Conservation (phyloP, 2,797 vertebrate species). For the Hyperoplus lanceolatus region DNA sequence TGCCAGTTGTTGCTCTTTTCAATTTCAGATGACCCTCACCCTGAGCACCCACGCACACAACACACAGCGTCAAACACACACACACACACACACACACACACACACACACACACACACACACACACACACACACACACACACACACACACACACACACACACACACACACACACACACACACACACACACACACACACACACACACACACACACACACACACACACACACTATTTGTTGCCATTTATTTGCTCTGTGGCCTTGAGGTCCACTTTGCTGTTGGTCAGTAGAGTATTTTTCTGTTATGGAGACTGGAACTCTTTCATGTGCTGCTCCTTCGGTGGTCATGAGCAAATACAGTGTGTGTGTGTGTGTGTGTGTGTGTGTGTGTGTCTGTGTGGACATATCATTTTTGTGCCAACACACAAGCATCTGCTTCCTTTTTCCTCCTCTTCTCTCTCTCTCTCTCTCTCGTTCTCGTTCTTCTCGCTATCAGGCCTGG, state of each 20-base stretch:
- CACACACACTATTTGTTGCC: constrained; percentile 4
- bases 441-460: constrained; percentile 68
- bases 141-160: too few species aligned
- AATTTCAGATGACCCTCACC: constrained; percentile 1
- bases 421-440: constrained; percentile 82
- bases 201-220: background rate
- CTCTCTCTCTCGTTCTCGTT: constrained; percentile 21
- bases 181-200: background rate
- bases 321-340: constrained; percentile 56
- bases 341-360: constrained; percentile 7
- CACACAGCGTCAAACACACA: too few species aligned
- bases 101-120: too few species aligned
- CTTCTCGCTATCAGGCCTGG: constrained; percentile 65
- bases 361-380: constrained; percentile 12
- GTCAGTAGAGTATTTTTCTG: constrained; percentile 57
- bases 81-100: too few species aligned
- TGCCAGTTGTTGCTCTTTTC: constrained; percentile 14
- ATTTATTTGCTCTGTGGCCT: constrained; percentile 43
- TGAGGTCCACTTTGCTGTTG: constrained; percentile 44
- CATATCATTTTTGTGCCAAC: constrained; percentile 68
- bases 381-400: constrained; percentile 38
- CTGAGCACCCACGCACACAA: too few species aligned
- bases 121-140: too few species aligned
- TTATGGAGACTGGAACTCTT: constrained; percentile 60
- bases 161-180: too few species aligned